Conservation (phyloP, 2,113 vertebrate genomes). For the Polyodon spathula region DNA sequence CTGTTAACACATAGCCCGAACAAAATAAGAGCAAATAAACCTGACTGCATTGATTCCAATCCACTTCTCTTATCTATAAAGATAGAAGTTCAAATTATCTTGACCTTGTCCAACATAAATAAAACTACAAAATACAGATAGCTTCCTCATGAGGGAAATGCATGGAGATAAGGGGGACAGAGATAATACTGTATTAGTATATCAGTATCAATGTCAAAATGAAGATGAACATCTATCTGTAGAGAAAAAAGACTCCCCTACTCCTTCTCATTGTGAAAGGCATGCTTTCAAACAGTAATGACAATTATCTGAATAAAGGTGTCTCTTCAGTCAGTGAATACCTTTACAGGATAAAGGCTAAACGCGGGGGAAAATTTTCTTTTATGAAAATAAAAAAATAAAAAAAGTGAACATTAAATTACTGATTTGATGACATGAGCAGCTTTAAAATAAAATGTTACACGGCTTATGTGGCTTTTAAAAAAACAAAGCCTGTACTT, state of each 20-base stretch:
- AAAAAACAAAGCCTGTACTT: no score
- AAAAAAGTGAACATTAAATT: no score
- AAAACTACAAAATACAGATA: slow-evolving; percentile 61
- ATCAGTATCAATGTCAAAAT: slow-evolving; percentile 29
- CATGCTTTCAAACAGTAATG: slow-evolving; percentile 4
- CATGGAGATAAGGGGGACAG: slow-evolving; percentile 27
- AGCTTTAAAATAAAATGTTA: no score
- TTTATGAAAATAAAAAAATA: no score
- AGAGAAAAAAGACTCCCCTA: neutral
- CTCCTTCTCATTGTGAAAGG: slow-evolving; percentile 3
- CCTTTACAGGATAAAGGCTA: slow-evolving; percentile 7
- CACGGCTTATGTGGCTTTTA: no score
- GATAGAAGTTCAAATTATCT: slow-evolving; percentile 60
- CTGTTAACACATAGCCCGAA: slow-evolving; percentile 3
- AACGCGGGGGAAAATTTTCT: no score
- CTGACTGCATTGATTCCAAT: slow-evolving; percentile 45
- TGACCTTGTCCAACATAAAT: slow-evolving; percentile 71
- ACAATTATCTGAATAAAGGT: slow-evolving; percentile 10
- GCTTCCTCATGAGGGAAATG: slow-evolving; percentile 32
- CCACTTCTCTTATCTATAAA: slow-evolving; percentile 57
- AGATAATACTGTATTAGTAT: slow-evolving; percentile 37
- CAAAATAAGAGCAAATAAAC: slow-evolving; percentile 42
- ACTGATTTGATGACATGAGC: no score
- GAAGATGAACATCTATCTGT: slow-evolving; percentile 11
- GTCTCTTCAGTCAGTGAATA: slow-evolving; percentile 7